Conservation (phyloP, 2,113 vertebrate genomes). For the Parus major region DNA sequence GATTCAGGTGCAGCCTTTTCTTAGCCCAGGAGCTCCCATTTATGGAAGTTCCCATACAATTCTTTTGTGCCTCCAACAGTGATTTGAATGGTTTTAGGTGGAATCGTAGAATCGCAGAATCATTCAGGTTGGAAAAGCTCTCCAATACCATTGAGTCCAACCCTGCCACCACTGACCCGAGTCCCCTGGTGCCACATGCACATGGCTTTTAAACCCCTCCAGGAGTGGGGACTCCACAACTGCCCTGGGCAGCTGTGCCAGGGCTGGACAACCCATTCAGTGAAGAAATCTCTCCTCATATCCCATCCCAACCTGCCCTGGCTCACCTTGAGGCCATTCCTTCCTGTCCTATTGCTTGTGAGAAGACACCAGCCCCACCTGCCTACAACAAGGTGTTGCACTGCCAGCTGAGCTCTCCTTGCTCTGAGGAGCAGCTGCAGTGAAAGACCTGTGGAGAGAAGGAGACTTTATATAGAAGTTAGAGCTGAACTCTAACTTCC, state of each 20-base stretch:
- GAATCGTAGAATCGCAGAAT: not conserved
- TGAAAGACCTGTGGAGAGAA: not conserved
- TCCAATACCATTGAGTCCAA: fast-evolving
- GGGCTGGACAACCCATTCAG: not conserved
- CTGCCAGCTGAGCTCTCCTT: not conserved
- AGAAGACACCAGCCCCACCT: not conserved
- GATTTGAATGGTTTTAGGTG: not conserved
- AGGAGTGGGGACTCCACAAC: too few species aligned
- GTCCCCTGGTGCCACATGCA: not conserved
- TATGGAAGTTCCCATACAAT: not conserved
- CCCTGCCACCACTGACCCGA: not conserved
- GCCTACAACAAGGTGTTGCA: fast-evolving
- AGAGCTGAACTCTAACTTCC: too few species aligned
- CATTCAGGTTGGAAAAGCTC: not conserved
- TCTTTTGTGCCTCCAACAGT: not conserved
- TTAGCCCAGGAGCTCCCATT: not conserved
- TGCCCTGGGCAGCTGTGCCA: not conserved
- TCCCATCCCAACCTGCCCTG: not conserved
- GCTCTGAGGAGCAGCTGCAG: not conserved
- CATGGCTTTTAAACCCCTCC: not conserved
- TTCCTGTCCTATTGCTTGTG: not conserved
- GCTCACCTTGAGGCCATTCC: fast-evolving
- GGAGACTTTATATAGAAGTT: not conserved
- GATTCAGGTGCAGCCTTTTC: not conserved
- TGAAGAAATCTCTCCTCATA: not conserved